Base-by-base conservation (phyloP, 2,888 invertebrate species). In the Cantharis flavilabris region DNA sequence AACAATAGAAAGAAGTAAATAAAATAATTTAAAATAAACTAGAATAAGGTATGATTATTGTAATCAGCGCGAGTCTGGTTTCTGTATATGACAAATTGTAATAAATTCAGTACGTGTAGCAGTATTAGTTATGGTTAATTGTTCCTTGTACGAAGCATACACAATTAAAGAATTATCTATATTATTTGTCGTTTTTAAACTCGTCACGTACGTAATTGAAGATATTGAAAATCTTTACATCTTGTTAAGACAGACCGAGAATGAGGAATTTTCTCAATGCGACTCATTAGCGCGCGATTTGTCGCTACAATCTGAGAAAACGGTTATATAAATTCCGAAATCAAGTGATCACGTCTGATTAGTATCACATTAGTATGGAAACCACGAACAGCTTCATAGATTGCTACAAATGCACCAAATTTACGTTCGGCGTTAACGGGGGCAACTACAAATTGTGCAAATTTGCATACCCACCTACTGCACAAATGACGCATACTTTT, bases 301-400 rank as follows among this genome's bases (percentile, higher is more conserved):
- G 81, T 82, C 78, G 82, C 73, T 76, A 70, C 79, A 79, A 81
- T 82, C 80, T 79, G 78, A 80, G 81, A 81, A 81, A 82, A 80
- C 80, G 81, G 80, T 78, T 80, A 79, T 82, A 81, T 82, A 80
- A 81, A 81, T 80, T 79, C 79, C 73, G 71, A 76, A 81, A 81
- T 81, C 78, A 80, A 80, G 79, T 78, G 79, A 80, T 80, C 78
- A 78, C 79, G 81, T 73, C 80, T 81, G 76, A 80, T 82, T 81
- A 82, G 81, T 81, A 82, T 80, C 80, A 80, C 75, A 80, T 82
- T 81, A 82, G 81, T 81, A 82, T 80, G 82, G 81, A 80, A 82
- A 73, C 78, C 81, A 78, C 80, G 80, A 78, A 71, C 76, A 75
- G 70, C 77, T 70, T 72, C 77, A 73, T 73, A 71, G 75, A 77